These are phyloP conservation scores for Adelphocoris suturalis DNA, from an alignment of 2,888 invertebrate species.

Conservation along the genomic window DNA sequence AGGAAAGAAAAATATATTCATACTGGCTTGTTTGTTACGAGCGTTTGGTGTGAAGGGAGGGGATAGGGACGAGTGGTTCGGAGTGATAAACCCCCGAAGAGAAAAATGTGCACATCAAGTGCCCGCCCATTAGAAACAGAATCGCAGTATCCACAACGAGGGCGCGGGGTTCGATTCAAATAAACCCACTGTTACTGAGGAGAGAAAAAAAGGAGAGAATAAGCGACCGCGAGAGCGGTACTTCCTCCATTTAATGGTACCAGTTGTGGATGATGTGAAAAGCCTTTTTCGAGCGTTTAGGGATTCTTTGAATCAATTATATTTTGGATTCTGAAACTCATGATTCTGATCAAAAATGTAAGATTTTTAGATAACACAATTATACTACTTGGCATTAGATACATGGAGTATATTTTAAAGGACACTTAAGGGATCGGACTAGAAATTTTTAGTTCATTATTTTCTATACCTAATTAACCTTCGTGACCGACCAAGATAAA, in stretches of 20 bases:
- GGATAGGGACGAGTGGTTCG: slow-evolving; percentile 14
- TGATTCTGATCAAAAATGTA: too few relatives aligned
- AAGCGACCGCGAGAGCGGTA: neutral
- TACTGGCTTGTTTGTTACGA: slow-evolving; percentile 9
- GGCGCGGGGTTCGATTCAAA: neutral
- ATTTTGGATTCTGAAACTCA: too few relatives aligned
- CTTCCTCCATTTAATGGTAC: neutral
- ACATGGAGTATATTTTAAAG: too few relatives aligned
- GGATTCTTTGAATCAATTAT: too few relatives aligned
- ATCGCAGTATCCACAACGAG: slow-evolving; percentile 6
- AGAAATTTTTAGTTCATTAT: too few relatives aligned
- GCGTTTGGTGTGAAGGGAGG: neutral
- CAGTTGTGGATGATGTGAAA: too few relatives aligned
- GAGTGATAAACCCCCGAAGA: slow-evolving; percentile 6
- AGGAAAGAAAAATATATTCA: slow-evolving; percentile 24
- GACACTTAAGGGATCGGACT: too few relatives aligned
- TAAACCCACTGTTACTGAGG: neutral
- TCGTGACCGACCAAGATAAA: too few relatives aligned
- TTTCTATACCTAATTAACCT: too few relatives aligned
- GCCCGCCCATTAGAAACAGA: slow-evolving; percentile 35
- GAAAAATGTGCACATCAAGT: slow-evolving; percentile 52
- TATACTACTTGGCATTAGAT: too few relatives aligned
- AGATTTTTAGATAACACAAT: too few relatives aligned
- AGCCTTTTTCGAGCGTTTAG: too few relatives aligned
- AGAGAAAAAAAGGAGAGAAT: neutral